Conservation (phyloP, 2,113 vertebrate genomes). For the Nansenia antarctica region DNA sequence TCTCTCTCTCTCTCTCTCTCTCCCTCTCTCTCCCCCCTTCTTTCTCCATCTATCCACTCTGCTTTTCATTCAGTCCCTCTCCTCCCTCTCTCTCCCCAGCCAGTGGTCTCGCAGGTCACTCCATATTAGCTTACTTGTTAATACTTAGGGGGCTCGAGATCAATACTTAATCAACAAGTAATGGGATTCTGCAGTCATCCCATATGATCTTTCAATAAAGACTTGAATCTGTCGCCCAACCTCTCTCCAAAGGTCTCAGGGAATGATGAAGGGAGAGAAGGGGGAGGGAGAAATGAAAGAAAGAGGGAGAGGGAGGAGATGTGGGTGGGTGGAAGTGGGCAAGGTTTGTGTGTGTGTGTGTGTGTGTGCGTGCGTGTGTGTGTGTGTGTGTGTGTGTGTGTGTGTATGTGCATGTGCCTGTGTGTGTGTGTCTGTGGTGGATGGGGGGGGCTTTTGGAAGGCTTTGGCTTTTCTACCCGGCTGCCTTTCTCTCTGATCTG, state of each 20-base stretch:
- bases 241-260: conserved; percentile 2
- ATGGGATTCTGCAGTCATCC: conserved; percentile 99
- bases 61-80: conserved; percentile 82
- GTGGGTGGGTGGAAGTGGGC: too few species aligned
- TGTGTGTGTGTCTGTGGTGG: background rate
- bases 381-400: conserved; percentile 9
- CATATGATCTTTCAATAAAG: conserved; percentile 99
- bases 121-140: conserved; percentile 99
- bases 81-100: conserved; percentile 83
- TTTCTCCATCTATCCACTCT: background rate
- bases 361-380: conserved; percentile 7
- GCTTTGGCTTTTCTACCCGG: conserved; percentile 2
- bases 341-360: background rate
- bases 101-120: conserved; percentile 96
- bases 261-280: conserved; percentile 1
- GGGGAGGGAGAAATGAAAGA: conserved; percentile 28
- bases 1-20: conserved; percentile 18
- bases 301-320: conserved; percentile 22
- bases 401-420: conserved; percentile 26
- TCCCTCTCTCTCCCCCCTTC: background rate
- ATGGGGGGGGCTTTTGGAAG: background rate
- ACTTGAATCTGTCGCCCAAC: conserved; percentile 89
- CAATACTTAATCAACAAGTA: conserved; percentile 99
- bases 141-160: conserved; percentile 89
- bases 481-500: conserved; percentile 9